phyloP scores from a whole-genome alignment of 2,888 invertebrate genomes.

The Taphrorychus bicolor region DNA sequence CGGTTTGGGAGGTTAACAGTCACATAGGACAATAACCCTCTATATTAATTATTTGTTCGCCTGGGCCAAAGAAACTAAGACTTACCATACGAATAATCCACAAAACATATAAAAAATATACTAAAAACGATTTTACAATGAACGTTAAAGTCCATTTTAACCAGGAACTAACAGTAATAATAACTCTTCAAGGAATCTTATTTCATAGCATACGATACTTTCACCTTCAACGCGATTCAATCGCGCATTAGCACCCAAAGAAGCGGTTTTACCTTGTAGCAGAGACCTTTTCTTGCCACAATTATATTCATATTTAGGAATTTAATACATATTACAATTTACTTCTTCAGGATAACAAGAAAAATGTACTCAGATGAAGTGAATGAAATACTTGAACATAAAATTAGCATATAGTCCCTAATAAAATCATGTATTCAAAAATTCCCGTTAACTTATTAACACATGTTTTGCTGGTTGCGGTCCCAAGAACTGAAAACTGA shows the following conservation, averaged over 20 bases:
- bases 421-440: no score
- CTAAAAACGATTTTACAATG: conserved; percentile 21
- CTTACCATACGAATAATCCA: conserved; percentile 26
- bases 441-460: no score
- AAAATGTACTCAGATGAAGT: no score
- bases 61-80: not conserved
- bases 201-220: conserved; percentile 28
- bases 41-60: not conserved
- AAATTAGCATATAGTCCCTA: no score
- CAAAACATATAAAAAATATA: conserved; percentile 23
- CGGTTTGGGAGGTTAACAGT: no score
- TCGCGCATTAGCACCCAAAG: not conserved
- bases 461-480: no score
- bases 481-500: no score
- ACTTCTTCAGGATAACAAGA: no score
- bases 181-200: conserved; percentile 33
- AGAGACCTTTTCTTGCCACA: not conserved
- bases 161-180: conserved; percentile 20
- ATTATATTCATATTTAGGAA: no score
- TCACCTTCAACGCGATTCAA: conserved; percentile 18
- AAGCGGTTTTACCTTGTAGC: not conserved
- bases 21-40: conserved; percentile 16
- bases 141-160: conserved; percentile 26
- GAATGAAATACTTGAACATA: no score
- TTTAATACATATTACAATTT: not conserved